Percentiles rank a stretch among this genome's conserved stretches.
Evolutionary conservation across 2,888 invertebrate species (phyloP).

Genomic region (Eupithecia abbreviata): DNA sequence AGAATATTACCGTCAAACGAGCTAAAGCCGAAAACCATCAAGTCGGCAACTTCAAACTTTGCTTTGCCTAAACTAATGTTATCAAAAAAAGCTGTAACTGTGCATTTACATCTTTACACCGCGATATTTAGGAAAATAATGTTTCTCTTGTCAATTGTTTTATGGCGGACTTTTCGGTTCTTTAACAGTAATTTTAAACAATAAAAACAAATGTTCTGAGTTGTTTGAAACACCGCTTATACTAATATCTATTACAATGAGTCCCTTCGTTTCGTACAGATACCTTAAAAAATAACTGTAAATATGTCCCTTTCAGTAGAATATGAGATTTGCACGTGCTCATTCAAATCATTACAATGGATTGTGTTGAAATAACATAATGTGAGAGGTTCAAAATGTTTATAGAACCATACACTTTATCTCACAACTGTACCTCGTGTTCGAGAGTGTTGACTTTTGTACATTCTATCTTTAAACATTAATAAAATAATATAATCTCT

Average conservation of each 20-base stretch:
- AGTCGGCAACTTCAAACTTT: conserved; percentile 39
- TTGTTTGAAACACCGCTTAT: conserved; percentile 39
- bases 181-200: conserved; percentile 39
- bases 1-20: conserved; percentile 57
- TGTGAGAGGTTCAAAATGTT: conserved; percentile 11
- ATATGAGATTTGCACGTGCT: conserved; percentile 29
- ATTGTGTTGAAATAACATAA: conserved; percentile 28
- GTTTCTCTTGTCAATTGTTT: conserved; percentile 35
- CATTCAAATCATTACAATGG: conserved; percentile 26
- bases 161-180: conserved; percentile 35
- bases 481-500: not conserved
- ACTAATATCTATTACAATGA: not conserved
- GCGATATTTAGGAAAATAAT: conserved; percentile 27
- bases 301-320: not conserved
- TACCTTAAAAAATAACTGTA: not conserved
- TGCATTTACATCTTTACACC: conserved; percentile 34
- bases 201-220: conserved; percentile 29
- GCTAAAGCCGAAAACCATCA: not conserved
- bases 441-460: not conserved
- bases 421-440: not conserved
- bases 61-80: not conserved
- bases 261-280: not conserved
- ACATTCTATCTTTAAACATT: not conserved
- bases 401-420: conserved; percentile 6
- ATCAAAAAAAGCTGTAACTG: not conserved